Evolutionary conservation across 64 coral and sea anemone genomes (phyloP).

Genomic region (Pocillopora verrucosa): DNA sequence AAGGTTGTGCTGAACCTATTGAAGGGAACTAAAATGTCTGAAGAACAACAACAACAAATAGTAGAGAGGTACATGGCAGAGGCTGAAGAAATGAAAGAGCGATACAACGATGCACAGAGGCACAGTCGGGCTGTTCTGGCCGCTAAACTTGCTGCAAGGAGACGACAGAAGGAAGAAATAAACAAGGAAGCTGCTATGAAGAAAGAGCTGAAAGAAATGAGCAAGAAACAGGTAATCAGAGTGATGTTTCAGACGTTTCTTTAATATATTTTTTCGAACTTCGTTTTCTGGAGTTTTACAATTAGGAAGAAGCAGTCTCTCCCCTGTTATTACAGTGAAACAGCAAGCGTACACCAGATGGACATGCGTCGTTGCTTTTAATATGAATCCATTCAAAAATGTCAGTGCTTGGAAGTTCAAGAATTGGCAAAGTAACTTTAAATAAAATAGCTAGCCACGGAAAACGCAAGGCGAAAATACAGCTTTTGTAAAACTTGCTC

Average conservation of each 20-base stretch:
- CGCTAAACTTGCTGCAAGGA: slow-evolving; percentile 87
- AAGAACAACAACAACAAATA: slow-evolving; percentile 68
- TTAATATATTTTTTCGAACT: not conserved
- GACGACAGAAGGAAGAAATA: slow-evolving; percentile 80
- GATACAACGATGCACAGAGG: slow-evolving; percentile 59
- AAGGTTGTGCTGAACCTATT: slow-evolving; percentile 69
- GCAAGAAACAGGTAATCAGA: slow-evolving; percentile 77
- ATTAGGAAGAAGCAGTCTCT: no score
- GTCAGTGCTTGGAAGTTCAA: no score
- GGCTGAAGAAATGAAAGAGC: slow-evolving; percentile 63
- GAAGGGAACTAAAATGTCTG: slow-evolving; percentile 64
- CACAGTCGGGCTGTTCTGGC: slow-evolving; percentile 74
- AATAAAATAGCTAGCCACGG: no score
- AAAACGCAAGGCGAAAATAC: no score
- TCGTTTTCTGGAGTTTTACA: not conserved
- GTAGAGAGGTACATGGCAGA: slow-evolving; percentile 73
- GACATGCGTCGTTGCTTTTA: no score
- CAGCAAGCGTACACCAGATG: no score
- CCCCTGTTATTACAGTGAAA: no score
- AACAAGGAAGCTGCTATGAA: slow-evolving; percentile 88
- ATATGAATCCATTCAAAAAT: no score
- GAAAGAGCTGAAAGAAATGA: slow-evolving; percentile 78
- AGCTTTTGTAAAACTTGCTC: no score
- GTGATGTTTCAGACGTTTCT: not conserved
- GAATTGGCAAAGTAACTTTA: no score